A percentile compares a stretch with the other conserved stretches of the same genome.
phyloP scores from a whole-genome alignment of 2,113 vertebrate genomes.

The Hoplias malabaricus region DNA sequence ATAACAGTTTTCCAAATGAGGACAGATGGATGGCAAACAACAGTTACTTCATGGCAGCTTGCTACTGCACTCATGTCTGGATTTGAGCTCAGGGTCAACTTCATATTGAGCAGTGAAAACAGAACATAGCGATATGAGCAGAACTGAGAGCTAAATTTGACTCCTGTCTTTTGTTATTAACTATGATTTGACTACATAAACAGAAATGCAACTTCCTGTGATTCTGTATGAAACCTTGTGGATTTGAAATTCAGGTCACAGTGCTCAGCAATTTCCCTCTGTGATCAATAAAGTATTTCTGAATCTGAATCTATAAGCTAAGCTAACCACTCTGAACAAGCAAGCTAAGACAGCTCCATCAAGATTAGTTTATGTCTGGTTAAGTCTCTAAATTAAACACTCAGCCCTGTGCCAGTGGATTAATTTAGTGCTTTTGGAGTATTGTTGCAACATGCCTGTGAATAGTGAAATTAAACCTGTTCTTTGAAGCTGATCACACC shows the following conservation, averaged over 20 bases:
- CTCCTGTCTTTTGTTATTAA: background rate
- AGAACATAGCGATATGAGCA: background rate
- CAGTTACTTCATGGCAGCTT: background rate
- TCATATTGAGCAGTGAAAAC: background rate
- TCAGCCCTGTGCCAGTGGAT: background rate
- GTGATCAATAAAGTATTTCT: too few species aligned
- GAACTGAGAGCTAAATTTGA: background rate
- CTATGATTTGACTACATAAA: background rate
- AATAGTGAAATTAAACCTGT: background rate
- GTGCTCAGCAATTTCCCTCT: too few species aligned
- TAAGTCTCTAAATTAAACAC: background rate
- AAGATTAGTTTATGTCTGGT: background rate
- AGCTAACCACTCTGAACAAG: background rate
- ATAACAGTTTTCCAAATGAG: background rate
- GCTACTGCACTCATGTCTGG: background rate
- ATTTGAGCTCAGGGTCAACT: background rate
- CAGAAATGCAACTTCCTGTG: background rate
- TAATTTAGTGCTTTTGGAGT: background rate
- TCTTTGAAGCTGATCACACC: too few species aligned
- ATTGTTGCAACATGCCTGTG: background rate
- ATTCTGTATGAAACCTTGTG: background rate
- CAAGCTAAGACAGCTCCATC: background rate
- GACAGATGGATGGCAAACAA: conserved; percentile 1
- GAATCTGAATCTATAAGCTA: background rate
- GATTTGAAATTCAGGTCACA: background rate